A percentile compares a stretch with the other conserved stretches of the same genome.
These are phyloP conservation scores for Xenentodon cancila DNA, from an alignment of 2,797 vertebrate genomes.

Conservation along the genomic window DNA sequence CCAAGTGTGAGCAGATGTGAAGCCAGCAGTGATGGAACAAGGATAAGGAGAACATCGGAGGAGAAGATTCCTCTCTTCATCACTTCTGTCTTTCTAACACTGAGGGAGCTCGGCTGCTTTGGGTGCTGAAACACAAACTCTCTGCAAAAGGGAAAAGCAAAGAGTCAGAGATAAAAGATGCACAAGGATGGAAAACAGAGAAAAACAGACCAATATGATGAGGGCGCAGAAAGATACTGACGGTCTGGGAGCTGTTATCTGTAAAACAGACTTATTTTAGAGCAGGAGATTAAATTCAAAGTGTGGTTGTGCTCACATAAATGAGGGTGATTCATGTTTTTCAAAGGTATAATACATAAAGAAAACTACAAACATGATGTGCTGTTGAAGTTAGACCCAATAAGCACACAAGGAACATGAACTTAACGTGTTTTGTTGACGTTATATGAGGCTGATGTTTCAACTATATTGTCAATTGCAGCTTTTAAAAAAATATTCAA, in stretches of 20 bases:
- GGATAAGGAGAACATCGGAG: slow-evolving; percentile 78
- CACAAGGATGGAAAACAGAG: slow-evolving; percentile 16
- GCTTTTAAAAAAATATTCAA: background rate
- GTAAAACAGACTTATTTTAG: slow-evolving; percentile 48
- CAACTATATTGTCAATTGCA: background rate
- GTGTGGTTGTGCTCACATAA: slow-evolving; percentile 36
- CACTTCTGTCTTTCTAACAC: slow-evolving; percentile 78
- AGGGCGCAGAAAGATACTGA: slow-evolving; percentile 17
- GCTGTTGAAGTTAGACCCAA: slow-evolving; percentile 26
- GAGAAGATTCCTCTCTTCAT: slow-evolving; percentile 83
- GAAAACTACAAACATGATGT: slow-evolving; percentile 20
- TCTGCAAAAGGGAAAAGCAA: slow-evolving; percentile 49
- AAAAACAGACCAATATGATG: slow-evolving; percentile 42
- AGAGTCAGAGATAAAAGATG: slow-evolving; percentile 32
- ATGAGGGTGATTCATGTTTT: slow-evolving; percentile 35
- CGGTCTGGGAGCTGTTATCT: slow-evolving; percentile 33
- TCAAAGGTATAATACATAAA: slow-evolving; percentile 36
- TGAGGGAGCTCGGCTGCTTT: slow-evolving; percentile 75
- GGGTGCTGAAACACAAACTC: slow-evolving; percentile 83
- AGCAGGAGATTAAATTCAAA: slow-evolving; percentile 43
- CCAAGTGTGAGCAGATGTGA: slow-evolving; percentile 84
- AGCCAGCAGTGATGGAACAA: slow-evolving; percentile 79
- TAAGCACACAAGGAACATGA: background rate
- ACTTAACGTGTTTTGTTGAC: background rate
- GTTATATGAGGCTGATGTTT: background rate